Evolutionary conservation across 2,113 vertebrate species (phyloP).

Genomic region (Lonchura striata): DNA sequence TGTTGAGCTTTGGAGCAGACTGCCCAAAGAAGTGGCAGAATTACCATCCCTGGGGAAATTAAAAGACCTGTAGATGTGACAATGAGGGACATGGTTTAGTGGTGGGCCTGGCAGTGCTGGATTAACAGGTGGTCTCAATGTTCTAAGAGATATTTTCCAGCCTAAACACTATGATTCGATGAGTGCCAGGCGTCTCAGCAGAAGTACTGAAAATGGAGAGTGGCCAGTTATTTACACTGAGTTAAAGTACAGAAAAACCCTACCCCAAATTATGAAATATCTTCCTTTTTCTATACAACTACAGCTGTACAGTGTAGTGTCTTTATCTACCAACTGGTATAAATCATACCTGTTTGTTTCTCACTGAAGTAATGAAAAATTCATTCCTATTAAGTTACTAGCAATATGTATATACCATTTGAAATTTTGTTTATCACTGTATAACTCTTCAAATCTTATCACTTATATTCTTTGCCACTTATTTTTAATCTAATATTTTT

Average conservation of each 20-base stretch:
- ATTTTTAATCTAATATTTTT: background rate
- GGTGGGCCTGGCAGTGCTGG: background rate
- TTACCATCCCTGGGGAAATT: background rate
- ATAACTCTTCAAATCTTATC: background rate
- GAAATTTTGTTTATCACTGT: background rate
- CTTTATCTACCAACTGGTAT: background rate
- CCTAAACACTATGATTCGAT: background rate
- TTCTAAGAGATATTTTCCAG: background rate
- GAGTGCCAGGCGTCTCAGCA: background rate
- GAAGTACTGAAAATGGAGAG: background rate
- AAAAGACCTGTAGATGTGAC: background rate
- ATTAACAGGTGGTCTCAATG: background rate
- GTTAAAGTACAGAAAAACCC: background rate
- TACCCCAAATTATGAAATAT: background rate
- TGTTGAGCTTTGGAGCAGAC: background rate
- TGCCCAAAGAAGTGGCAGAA: background rate
- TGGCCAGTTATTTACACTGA: background rate
- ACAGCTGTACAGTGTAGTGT: background rate
- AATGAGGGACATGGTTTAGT: background rate
- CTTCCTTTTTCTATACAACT: background rate
- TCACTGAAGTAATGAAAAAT: background rate
- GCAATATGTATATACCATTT: background rate
- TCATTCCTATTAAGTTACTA: background rate
- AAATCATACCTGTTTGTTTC: background rate
- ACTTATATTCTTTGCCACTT: background rate